A percentile compares a stretch with the other conserved stretches of the same genome.
phyloP scores from a whole-genome alignment of 2,888 invertebrate species.

The Melinopterus prodromus region DNA sequence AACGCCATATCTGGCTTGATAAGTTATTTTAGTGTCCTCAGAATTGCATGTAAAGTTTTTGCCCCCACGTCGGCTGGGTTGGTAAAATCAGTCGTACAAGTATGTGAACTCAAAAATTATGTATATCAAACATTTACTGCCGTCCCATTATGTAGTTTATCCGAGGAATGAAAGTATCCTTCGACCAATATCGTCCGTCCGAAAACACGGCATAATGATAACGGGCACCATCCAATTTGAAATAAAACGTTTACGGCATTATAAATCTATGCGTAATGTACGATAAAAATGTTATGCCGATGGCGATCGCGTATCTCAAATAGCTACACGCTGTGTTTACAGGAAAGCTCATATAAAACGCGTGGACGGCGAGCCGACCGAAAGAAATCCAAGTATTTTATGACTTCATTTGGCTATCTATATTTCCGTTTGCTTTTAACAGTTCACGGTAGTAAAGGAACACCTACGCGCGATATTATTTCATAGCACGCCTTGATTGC shows the following conservation, averaged over 20 bases:
- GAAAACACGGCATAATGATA: background rate
- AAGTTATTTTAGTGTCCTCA: background rate
- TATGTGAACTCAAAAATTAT: background rate
- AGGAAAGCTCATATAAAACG: slow-evolving; percentile 4
- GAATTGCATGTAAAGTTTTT: background rate
- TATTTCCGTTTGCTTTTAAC: slow-evolving; percentile 4
- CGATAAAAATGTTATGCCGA: background rate
- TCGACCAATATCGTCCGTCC: background rate
- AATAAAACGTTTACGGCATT: slow-evolving; percentile 4
- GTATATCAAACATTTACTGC: background rate
- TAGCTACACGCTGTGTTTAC: background rate
- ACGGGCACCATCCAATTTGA: slow-evolving; percentile 4
- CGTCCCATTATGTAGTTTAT: background rate
- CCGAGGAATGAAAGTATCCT: background rate
- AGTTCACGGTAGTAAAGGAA: slow-evolving; percentile 4
- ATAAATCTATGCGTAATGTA: background rate
- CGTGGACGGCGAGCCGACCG: background rate
- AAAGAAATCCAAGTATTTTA: background rate
- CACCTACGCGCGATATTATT: background rate
- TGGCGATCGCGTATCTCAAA: background rate
- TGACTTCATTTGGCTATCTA: slow-evolving; percentile 4
- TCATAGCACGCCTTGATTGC: background rate
- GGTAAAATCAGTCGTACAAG: background rate
- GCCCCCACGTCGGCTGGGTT: background rate
- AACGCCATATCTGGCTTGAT: background rate